Percentiles rank a stretch among this genome's conserved stretches.
phyloP scores from a whole-genome alignment of 1,140 invertebrate genomes.

The Leptinotarsa lineolata region DNA sequence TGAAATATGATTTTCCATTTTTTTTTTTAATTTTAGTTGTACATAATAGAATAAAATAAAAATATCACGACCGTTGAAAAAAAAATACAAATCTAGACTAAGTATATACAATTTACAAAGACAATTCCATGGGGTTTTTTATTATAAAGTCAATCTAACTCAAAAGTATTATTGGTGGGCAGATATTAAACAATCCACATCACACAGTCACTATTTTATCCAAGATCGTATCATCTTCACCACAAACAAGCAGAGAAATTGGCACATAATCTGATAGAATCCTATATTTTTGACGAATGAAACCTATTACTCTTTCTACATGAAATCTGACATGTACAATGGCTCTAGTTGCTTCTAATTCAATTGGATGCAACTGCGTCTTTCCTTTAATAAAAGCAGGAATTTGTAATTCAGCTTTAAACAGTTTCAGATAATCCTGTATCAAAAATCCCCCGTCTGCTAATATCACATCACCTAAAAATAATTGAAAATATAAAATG shows the following conservation, averaged over 20 bases:
- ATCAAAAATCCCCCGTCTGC: conserved; percentile 37
- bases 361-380: too few species aligned
- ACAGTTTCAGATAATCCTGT: background rate
- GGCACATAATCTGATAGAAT: conserved; percentile 14
- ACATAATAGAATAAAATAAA: too few species aligned
- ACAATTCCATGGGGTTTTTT: background rate
- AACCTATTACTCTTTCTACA: background rate
- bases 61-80: background rate
- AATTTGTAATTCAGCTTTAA: background rate
- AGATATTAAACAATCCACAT: conserved; percentile 5
- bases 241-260: background rate
- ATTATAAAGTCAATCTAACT: background rate
- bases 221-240: conserved; percentile 2
- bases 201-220: conserved; percentile 4
- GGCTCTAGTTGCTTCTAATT: too few species aligned
- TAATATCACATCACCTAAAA: conserved; percentile 30
- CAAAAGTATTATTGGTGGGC: background rate
- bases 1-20: too few species aligned
- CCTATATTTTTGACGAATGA: conserved; percentile 8
- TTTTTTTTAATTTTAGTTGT: too few species aligned
- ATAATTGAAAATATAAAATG: background rate
- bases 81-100: background rate
- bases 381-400: too few species aligned
- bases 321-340: too few species aligned
- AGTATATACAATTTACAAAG: background rate